Conservation (phyloP, 1,140 invertebrate species). For the Dreissena rostriformis region DNA sequence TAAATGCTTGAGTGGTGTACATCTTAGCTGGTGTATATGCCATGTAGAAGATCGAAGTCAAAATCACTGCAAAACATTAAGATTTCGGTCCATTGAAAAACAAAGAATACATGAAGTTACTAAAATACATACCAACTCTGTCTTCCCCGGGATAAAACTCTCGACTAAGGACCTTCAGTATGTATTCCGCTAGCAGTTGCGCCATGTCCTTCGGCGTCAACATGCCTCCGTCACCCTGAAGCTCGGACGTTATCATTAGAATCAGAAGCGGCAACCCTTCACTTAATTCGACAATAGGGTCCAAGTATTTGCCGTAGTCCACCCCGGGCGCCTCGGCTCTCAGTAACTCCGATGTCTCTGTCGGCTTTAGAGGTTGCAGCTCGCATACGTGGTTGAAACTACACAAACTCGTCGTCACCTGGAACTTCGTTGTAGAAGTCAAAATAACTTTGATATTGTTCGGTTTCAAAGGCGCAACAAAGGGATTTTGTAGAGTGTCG, state of each 20-base stretch:
- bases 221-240: conserved; percentile 17
- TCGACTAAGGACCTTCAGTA: conserved; percentile 35
- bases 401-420: conserved; percentile 11
- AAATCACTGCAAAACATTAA: too few relatives aligned
- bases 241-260: conserved; percentile 39
- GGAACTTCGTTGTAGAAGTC: conserved; percentile 28
- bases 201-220: conserved; percentile 42
- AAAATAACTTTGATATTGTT: conserved; percentile 37
- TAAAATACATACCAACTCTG: conserved; percentile 20
- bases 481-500: conserved; percentile 21
- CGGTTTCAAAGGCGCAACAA: neutral
- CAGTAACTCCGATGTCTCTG: conserved; percentile 30
- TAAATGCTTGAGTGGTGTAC: too few relatives aligned
- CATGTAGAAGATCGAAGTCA: too few relatives aligned
- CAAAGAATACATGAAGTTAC: too few relatives aligned
- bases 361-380: conserved; percentile 2
- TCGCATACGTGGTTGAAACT: conserved; percentile 21
- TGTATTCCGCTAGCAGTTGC: conserved; percentile 24
- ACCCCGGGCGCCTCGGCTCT: conserved; percentile 3
- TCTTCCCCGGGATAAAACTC: conserved; percentile 50
- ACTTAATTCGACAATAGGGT: conserved; percentile 27
- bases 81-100: too few relatives aligned
- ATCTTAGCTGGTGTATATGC: too few relatives aligned
- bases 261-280: conserved; percentile 46
- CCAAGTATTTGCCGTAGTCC: conserved; percentile 24